phyloP scores from a whole-genome alignment of 2,113 vertebrate genomes.

The Microcebus lehilahytsara region DNA sequence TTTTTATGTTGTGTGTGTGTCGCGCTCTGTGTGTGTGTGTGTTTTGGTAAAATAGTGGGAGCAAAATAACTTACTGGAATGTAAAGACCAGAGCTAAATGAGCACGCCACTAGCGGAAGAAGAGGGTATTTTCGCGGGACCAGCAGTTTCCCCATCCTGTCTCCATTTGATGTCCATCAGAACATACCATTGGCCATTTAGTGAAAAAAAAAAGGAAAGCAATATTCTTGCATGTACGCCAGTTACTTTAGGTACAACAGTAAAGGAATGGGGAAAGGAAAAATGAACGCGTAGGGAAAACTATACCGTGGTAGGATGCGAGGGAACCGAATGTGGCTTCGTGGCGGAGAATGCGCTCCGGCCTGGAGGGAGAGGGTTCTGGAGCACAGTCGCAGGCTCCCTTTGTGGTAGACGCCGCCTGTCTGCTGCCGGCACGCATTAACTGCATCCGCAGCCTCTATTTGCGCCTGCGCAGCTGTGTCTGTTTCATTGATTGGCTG shows the following conservation, averaged over 20 bases:
- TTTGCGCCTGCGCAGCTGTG: not conserved
- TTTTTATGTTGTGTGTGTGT: not conserved
- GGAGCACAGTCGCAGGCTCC: not conserved
- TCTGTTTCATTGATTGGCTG: no score
- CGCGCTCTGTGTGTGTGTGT: no score
- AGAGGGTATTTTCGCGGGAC: conserved; percentile 84
- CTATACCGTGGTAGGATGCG: not conserved
- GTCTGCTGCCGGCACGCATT: not conserved
- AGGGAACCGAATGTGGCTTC: not conserved
- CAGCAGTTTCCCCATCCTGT: conserved; percentile 81
- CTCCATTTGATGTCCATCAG: conserved; percentile 84
- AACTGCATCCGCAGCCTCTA: not conserved
- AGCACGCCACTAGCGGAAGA: conserved; percentile 81
- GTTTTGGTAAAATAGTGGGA: not conserved
- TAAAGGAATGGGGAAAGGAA: not conserved
- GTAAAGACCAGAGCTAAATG: conserved; percentile 84
- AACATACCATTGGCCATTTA: conserved; percentile 84
- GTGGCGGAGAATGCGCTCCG: no score
- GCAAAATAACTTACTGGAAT: not conserved
- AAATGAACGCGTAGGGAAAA: not conserved
- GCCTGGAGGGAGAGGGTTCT: not conserved
- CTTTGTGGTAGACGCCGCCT: not conserved
- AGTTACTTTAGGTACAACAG: not conserved
- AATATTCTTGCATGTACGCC: not conserved
- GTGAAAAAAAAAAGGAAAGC: not conserved